Percentiles rank a stretch among this genome's conserved stretches.
These are phyloP conservation scores for Pandemis cinnamomeana DNA, from an alignment of 2,888 invertebrate species.

Conservation along the genomic window DNA sequence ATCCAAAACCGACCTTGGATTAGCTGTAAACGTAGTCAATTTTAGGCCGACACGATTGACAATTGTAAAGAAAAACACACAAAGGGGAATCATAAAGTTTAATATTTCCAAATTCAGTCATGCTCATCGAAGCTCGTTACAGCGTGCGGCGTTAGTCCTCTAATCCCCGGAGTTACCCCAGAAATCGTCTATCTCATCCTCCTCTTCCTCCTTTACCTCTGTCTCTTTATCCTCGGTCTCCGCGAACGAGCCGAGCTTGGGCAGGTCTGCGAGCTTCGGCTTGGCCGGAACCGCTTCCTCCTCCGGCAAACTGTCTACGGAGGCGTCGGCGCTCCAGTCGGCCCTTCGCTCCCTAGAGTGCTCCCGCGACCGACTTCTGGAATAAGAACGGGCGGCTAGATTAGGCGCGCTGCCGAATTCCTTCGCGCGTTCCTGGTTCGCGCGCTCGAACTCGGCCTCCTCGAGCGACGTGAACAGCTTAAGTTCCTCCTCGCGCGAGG, in stretches of 20 bases:
- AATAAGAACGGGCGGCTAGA: constrained; percentile 80
- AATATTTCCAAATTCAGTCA: constrained; percentile 70
- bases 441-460: constrained; percentile 83
- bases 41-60: constrained; percentile 43
- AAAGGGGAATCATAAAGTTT: constrained; percentile 62
- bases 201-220: constrained; percentile 75
- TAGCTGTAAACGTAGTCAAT: background rate
- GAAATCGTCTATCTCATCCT: constrained; percentile 71
- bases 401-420: constrained; percentile 78
- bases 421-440: constrained; percentile 56
- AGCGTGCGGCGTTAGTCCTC: constrained; percentile 66
- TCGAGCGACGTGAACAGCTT: constrained; percentile 87
- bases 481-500: constrained; percentile 86
- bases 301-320: constrained; percentile 61
- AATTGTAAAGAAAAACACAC: constrained; percentile 67
- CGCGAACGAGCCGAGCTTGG: constrained; percentile 72
- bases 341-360: constrained; percentile 64
- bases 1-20: constrained; percentile 12
- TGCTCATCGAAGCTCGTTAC: constrained; percentile 71
- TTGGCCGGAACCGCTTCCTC: constrained; percentile 52
- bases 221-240: constrained; percentile 64
- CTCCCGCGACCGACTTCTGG: constrained; percentile 82
- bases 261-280: constrained; percentile 58
- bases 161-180: constrained; percentile 79
- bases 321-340: constrained; percentile 66